phyloP scores from a whole-genome alignment of 1,140 invertebrate species.

The Temnothorax nylanderi region DNA sequence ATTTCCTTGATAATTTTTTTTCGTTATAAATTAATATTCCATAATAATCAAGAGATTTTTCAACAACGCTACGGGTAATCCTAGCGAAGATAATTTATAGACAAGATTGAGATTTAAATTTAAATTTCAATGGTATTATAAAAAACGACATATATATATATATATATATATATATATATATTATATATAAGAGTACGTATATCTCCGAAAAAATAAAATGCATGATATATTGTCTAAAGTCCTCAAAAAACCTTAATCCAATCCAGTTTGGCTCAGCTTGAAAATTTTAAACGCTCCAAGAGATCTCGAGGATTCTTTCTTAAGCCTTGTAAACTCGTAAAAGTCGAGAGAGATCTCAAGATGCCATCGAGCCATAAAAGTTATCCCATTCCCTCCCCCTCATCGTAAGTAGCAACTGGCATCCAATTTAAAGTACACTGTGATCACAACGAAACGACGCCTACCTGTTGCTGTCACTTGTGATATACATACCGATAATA shows the following conservation, averaged over 20 bases:
- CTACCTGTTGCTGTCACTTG: constrained; percentile 44
- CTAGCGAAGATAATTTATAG: background rate
- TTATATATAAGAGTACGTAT: background rate
- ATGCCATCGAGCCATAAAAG: constrained; percentile 40
- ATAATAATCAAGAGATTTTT: background rate
- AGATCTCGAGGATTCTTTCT: constrained; percentile 21
- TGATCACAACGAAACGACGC: constrained; percentile 37
- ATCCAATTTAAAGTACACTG: constrained; percentile 26
- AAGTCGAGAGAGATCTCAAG: constrained; percentile 18
- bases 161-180: background rate
- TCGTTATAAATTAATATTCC: background rate
- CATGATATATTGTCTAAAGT: background rate
- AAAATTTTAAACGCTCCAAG: background rate
- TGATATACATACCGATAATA: constrained; percentile 35
- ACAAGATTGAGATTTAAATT: background rate
- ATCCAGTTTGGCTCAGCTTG: background rate
- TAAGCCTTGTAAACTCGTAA: constrained; percentile 47
- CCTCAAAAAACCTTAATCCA: background rate
- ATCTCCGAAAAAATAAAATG: background rate
- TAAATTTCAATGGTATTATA: background rate
- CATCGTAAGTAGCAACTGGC: constrained; percentile 42
- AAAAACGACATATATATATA: background rate
- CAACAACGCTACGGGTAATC: background rate
- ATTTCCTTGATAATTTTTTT: background rate
- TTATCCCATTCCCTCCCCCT: constrained; percentile 1